These are phyloP conservation scores for Hypomecis punctinalis DNA, from an alignment of 2,888 invertebrate species.

Conservation along the genomic window DNA sequence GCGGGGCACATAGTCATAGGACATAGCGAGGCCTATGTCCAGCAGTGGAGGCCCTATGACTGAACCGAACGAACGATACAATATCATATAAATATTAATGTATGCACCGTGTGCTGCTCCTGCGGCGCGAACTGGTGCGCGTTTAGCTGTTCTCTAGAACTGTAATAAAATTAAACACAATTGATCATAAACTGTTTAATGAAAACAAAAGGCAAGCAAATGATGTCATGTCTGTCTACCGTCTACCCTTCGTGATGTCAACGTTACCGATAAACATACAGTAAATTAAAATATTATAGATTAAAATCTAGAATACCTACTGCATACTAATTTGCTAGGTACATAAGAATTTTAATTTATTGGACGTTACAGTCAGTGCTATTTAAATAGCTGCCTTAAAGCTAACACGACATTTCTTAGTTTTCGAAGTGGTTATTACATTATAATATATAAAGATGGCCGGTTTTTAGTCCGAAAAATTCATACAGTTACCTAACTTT, in stretches of 20 bases:
- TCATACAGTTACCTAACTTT: background rate
- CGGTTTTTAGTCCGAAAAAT: background rate
- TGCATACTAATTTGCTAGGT: slow-evolving; percentile 50
- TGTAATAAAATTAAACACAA: slow-evolving; percentile 43
- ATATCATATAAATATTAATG: too few species aligned
- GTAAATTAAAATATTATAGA: slow-evolving; percentile 51
- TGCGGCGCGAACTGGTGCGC: too few species aligned
- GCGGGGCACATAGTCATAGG: too few species aligned
- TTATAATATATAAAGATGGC: background rate
- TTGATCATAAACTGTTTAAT: slow-evolving; percentile 63
- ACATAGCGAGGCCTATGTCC: too few species aligned
- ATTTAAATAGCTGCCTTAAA: slow-evolving; percentile 38
- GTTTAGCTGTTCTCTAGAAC: background rate
- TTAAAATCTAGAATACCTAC: slow-evolving; percentile 62
- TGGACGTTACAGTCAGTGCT: slow-evolving; percentile 53
- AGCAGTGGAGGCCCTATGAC: too few species aligned
- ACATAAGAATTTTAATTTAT: slow-evolving; percentile 57
- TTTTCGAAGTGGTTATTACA: slow-evolving; percentile 18
- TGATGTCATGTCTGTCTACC: slow-evolving; percentile 58
- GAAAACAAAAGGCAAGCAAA: slow-evolving; percentile 68
- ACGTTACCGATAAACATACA: slow-evolving; percentile 43
- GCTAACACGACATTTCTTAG: slow-evolving; percentile 49
- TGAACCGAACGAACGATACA: too few species aligned
- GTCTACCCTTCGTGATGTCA: slow-evolving; percentile 59
- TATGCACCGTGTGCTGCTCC: too few species aligned